A percentile compares a stretch with the other conserved stretches of the same genome.
Conservation (phyloP, 2,797 vertebrate genomes). For the Gallinago nigripennis region DNA sequence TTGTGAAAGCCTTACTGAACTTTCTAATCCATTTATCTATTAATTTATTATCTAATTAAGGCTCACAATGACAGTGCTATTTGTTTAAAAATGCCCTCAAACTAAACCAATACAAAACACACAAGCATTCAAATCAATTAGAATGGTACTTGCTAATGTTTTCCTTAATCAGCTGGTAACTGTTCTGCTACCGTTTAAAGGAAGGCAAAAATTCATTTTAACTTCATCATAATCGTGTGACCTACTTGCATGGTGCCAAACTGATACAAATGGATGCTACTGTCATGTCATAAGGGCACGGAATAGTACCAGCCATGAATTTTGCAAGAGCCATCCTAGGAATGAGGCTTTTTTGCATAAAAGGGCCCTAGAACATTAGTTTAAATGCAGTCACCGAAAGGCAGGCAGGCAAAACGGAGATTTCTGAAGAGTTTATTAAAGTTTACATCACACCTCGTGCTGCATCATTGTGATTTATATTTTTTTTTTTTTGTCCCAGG, state of each 20-base stretch:
- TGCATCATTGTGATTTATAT: not conserved
- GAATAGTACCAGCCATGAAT: constrained; percentile 40
- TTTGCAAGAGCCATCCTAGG: constrained; percentile 34
- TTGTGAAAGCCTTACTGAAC: constrained; percentile 57
- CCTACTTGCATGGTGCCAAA: constrained; percentile 48
- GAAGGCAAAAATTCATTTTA: constrained; percentile 54
- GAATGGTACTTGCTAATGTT: constrained; percentile 67
- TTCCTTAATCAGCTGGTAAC: constrained; percentile 70
- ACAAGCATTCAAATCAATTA: constrained; percentile 74
- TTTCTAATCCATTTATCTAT: constrained; percentile 80
- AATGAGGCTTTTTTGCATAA: constrained; percentile 1
- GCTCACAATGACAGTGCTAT: constrained; percentile 71
- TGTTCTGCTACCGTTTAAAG: not conserved
- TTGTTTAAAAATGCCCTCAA: constrained; percentile 78
- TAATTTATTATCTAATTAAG: constrained; percentile 83
- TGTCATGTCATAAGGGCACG: constrained; percentile 47
- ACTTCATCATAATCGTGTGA: constrained; percentile 18
- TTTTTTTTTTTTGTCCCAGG: not conserved
- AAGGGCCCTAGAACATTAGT: not conserved
- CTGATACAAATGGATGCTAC: constrained; percentile 52
- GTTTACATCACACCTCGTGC: not conserved
- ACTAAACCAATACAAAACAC: constrained; percentile 74
- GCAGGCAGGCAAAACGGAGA: not conserved
- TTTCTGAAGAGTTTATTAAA: not conserved
- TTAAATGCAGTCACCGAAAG: not conserved